Percentiles rank a stretch among this genome's conserved stretches.
Evolutionary conservation across 2,113 vertebrate genomes (phyloP).

Genomic region (Paralichthys olivaceus): DNA sequence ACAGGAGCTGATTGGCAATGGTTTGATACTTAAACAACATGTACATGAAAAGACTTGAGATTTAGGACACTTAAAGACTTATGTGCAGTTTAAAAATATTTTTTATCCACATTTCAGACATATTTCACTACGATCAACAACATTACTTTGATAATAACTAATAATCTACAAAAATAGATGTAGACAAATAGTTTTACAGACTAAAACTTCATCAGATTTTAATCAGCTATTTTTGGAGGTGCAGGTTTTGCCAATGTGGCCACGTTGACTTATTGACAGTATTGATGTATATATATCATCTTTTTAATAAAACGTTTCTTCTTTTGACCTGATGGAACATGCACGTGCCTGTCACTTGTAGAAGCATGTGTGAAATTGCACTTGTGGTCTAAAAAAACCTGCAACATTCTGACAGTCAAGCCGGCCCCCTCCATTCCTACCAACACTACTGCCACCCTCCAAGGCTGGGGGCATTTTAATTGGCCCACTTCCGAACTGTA

Average conservation of each 20-base stretch:
- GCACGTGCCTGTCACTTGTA: constrained; percentile 1
- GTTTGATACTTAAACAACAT: constrained; percentile 9
- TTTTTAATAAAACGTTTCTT: background rate
- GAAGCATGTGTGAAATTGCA: constrained; percentile 22
- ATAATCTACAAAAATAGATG: no score
- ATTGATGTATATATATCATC: background rate
- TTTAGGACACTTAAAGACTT: background rate
- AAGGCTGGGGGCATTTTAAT: constrained; percentile 84
- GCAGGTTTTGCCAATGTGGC: no score
- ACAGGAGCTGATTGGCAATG: constrained; percentile 21
- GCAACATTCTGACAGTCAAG: constrained; percentile 78
- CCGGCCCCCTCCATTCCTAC: constrained; percentile 42
- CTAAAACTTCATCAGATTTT: no score
- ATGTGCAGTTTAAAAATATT: no score
- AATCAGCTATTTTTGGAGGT: no score
- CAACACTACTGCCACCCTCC: constrained; percentile 58
- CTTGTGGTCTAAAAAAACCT: constrained; percentile 42
- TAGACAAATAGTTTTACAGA: no score
- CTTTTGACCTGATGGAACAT: background rate
- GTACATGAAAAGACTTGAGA: constrained; percentile 7
- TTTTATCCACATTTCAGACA: no score
- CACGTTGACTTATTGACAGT: no score
- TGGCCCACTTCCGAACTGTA: constrained; percentile 86
- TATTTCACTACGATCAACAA: no score
- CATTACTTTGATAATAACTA: no score